phyloP scores from a whole-genome alignment of 2,888 invertebrate species.

The Drosophila prolongata region DNA sequence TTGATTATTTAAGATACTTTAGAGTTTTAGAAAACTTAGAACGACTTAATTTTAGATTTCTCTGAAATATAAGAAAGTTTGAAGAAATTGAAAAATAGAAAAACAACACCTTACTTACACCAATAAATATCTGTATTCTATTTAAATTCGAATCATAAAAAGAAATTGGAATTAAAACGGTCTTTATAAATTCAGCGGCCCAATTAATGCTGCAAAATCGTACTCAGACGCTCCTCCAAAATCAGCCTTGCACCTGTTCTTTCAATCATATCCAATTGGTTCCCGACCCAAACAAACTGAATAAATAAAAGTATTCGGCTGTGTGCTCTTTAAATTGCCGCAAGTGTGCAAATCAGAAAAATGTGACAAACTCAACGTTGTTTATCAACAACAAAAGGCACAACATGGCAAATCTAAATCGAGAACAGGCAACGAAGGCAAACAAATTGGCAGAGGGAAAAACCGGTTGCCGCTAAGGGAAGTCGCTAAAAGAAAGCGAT shows the following conservation, averaged over 20 bases:
- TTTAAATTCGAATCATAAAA: no score
- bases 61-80: no score
- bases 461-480: slow-evolving; percentile 59
- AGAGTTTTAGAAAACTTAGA: no score
- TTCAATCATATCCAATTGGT: slow-evolving; percentile 22
- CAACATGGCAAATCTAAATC: slow-evolving; percentile 14
- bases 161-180: no score
- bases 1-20: no score
- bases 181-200: background rate
- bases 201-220: background rate
- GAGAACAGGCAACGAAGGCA: slow-evolving; percentile 7
- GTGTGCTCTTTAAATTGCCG: slow-evolving; percentile 53
- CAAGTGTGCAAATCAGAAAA: slow-evolving; percentile 41
- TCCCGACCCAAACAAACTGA: slow-evolving; percentile 4
- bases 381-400: slow-evolving; percentile 27
- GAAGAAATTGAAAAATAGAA: no score
- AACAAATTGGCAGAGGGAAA: slow-evolving; percentile 37
- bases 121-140: no score
- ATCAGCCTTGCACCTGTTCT: slow-evolving; percentile 25
- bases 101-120: no score
- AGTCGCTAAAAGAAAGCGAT: slow-evolving; percentile 31
- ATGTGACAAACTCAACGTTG: slow-evolving; percentile 43
- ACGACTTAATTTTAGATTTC: no score
- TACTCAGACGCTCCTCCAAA: background rate
- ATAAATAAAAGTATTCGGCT: slow-evolving; percentile 10